Base-by-base conservation (phyloP, 2,888 invertebrate species). In the Cylindroiulus punctatus region DNA sequence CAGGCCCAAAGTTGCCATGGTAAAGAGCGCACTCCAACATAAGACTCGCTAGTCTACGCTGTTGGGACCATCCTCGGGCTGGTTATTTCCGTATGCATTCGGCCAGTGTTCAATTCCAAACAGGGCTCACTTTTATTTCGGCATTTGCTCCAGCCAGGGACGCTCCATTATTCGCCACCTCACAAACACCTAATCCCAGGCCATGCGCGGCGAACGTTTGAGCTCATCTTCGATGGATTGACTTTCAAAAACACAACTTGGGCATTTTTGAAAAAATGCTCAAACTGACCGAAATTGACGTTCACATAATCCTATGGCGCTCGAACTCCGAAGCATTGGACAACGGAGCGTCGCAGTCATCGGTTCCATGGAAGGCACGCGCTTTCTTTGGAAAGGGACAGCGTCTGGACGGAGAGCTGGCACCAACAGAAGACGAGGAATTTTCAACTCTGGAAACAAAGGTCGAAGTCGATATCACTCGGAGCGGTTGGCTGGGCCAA, bases 1-100 rank as follows among this genome's bases (percentile, higher is more conserved):
- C 90, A 97, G 95, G 93, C 97, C 97, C 93, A 97, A 94, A 92
- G 97, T 97, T 94, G 97, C 97, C 97, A 97, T 97, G 42, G 17
- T 82, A 32, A 14, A 30, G 82, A 82, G 40, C 82, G 40, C 30
- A 32, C 5, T 3, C 40, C 82, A 30, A 82, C 82, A 32, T 82
- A 82, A 82, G 82, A 82, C 30, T 32, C 82, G n/a, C n/a, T n/a
- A n/a, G n/a, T n/a, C n/a, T n/a, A n/a, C n/a, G n/a, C n/a, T n/a
- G n/a, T n/a, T n/a, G n/a, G n/a, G n/a, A n/a, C n/a, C n/a, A n/a
- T n/a, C n/a, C n/a, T n/a, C n/a, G n/a, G n/a, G n/a, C n/a, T n/a
- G n/a, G n/a, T n/a, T n/a, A n/a, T n/a, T n/a, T n/a, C 12, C 5
- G 82, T 7, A n/a, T 32, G 30, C 19, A 82, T 8, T 32, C 40